A percentile compares a stretch with the other conserved stretches of the same genome.
phyloP scores from a whole-genome alignment of 2,888 invertebrate species.

The Chorisops tibialis region DNA sequence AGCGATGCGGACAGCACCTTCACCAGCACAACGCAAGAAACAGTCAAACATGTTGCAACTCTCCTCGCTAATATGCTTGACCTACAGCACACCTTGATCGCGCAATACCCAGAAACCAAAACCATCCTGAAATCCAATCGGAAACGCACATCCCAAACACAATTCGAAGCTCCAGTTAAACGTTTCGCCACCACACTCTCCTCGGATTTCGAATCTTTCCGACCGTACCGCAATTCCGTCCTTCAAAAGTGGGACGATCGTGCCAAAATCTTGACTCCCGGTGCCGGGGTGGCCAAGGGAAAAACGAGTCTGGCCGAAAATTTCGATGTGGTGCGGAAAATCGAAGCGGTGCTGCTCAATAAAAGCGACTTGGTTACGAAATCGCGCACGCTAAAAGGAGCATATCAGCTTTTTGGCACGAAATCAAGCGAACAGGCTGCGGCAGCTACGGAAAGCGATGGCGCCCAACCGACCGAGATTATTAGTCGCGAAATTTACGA shows the following conservation, averaged over 20 bases:
- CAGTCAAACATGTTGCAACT: constrained; percentile 56
- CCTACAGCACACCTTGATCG: constrained; percentile 60
- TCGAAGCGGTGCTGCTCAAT: constrained; percentile 79
- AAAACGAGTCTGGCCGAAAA: constrained; percentile 54
- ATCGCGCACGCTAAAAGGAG: constrained; percentile 75
- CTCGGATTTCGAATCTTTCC: constrained; percentile 60
- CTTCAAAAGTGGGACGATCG: constrained; percentile 96
- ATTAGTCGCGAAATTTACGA: constrained; percentile 86
- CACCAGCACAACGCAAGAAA: constrained; percentile 53
- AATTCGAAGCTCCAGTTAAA: constrained; percentile 35
- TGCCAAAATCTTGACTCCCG: constrained; percentile 68
- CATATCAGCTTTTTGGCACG: constrained; percentile 62
- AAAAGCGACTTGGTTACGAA: constrained; percentile 70
- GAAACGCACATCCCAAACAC: constrained; percentile 30
- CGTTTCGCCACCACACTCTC: constrained; percentile 55
- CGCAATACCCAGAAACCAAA: constrained; percentile 67
- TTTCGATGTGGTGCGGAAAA: constrained; percentile 62
- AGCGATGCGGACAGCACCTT: constrained; percentile 55
- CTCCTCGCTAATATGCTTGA: constrained; percentile 63
- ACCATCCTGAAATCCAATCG: constrained; percentile 50
- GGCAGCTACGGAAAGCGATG: constrained; percentile 35
- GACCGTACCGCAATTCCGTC: constrained; percentile 69
- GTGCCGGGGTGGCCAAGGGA: constrained; percentile 56
- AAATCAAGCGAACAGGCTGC: constrained; percentile 15
- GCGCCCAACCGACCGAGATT: constrained; percentile 53